Base-by-base conservation (phyloP, 2,113 vertebrate species). In the Xenopus laevis region DNA sequence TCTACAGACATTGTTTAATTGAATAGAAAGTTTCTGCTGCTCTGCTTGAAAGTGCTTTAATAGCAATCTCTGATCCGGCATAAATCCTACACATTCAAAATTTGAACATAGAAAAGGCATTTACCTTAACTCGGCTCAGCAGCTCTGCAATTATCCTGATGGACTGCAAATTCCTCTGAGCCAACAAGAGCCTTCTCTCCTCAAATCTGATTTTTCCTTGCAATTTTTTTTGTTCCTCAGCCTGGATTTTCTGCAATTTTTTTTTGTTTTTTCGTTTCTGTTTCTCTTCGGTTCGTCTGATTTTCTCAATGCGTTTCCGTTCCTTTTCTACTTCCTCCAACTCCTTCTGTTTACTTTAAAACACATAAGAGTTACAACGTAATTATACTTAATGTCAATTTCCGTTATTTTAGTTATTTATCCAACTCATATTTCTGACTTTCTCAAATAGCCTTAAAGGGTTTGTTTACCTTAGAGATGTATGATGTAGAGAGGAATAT, bases 131-230 rank as follows among this genome's bases (percentile, higher is more conserved):
- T 33, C 93, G 85, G 84, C 93, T 91, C 64, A 98, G 91, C 79
- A 98, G 90, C 82, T 95, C 97, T 0, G 96, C 94, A 3, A 98
- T 85, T 18, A 98, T 91, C 4, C 96, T 90, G 77, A 98, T 92
- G 17, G 96, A 96, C 84, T 98, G 93, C 79, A 98, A 93, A 86
- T 98, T 96, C 66, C 97, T 92, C 86, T 98, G 95, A 5, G 93
- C 94, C 82, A 99, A 87, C 30, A 99, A 85, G n/a, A 98, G 93
- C 79, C 89, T 94, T 33, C 96, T 87, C 87, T 98, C 97, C 83
- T 98, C 97, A 78, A 91, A 87, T 33, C 89, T 90, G 53, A 98
- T 94, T 86, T 93, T 94, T 79, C 94, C 92, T 76, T 97, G 96
- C 53, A 98, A 91, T 78, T 86, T 88, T 85, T 87, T 91, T 88